Conservation (phyloP, 2,888 invertebrate genomes). For the Caradrina clavipalpis region DNA sequence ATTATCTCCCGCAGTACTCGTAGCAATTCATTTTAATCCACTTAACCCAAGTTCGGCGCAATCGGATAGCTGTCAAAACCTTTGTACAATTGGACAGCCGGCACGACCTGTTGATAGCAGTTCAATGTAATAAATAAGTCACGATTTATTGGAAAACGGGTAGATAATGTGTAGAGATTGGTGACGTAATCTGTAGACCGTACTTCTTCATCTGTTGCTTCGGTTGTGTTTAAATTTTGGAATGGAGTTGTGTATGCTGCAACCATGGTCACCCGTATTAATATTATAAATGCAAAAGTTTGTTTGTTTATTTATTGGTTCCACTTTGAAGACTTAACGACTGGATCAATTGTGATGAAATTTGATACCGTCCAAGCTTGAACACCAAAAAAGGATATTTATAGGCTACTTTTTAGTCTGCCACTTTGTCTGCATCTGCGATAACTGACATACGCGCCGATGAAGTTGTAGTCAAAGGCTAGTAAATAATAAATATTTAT, state of each 20-base stretch:
- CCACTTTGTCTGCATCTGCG: too few relatives aligned
- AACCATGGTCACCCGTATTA: too few relatives aligned
- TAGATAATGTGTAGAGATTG: slow-evolving; percentile 12
- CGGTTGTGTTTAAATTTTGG: slow-evolving; percentile 19
- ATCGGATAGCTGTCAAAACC: slow-evolving; percentile 58
- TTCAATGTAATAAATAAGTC: slow-evolving; percentile 50
- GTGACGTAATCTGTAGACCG: slow-evolving; percentile 21
- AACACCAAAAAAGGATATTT: too few relatives aligned
- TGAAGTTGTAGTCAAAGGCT: too few relatives aligned
- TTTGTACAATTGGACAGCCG: slow-evolving; percentile 56
- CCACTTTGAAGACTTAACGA: too few relatives aligned
- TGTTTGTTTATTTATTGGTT: too few relatives aligned
- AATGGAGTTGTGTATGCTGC: not conserved
- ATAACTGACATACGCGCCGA: too few relatives aligned
- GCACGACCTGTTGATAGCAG: slow-evolving; percentile 65
- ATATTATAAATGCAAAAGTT: too few relatives aligned
- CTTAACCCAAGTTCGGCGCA: slow-evolving; percentile 19
- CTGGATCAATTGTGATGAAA: too few relatives aligned
- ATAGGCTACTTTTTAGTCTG: too few relatives aligned
- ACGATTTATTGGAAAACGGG: slow-evolving; percentile 37
- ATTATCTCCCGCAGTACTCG: not conserved
- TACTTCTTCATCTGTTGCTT: slow-evolving; percentile 24
- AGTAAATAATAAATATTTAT: too few relatives aligned
- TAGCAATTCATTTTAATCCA: slow-evolving; percentile 35
- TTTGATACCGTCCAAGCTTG: too few relatives aligned